A percentile compares a stretch with the other conserved stretches of the same genome.
Conservation (phyloP, 2,797 vertebrate genomes). For the Tangara arthus region DNA sequence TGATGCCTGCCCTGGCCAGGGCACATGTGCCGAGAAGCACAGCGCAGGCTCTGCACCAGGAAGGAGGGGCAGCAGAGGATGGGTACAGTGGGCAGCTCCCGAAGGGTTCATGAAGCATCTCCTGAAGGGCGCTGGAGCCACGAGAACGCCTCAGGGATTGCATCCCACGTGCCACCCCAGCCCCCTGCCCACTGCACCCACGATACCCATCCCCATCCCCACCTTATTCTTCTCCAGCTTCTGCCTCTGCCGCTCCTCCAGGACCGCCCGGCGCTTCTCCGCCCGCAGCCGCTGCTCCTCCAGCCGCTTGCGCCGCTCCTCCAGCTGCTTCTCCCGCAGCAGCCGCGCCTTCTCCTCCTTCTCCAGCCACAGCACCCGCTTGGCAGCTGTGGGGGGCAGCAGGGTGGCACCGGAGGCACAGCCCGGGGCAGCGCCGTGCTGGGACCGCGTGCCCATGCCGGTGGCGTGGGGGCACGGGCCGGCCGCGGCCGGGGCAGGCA, state of each 20-base stretch:
- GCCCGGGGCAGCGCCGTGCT: accelerated
- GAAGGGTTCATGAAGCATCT: neutral
- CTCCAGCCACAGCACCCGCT: slow-evolving; percentile 93
- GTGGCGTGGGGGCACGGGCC: accelerated
- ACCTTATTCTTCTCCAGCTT: slow-evolving; percentile 98
- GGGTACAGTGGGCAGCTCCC: accelerated
- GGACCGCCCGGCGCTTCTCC: slow-evolving; percentile 84
- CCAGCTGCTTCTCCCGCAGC: slow-evolving; percentile 91
- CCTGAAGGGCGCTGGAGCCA: neutral
- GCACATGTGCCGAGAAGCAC: neutral
- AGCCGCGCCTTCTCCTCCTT: slow-evolving; percentile 92
- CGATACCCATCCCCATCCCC: neutral
- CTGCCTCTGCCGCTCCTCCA: slow-evolving; percentile 92
- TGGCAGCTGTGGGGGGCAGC: slow-evolving; percentile 78
- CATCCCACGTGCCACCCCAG: accelerated
- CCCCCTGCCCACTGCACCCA: too few relatives aligned
- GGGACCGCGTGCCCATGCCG: accelerated
- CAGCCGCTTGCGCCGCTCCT: slow-evolving; percentile 87
- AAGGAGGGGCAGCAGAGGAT: neutral
- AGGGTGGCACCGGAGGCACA: neutral
- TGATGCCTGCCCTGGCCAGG: neutral
- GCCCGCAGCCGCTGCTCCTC: slow-evolving; percentile 91
- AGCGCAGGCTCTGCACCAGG: accelerated
- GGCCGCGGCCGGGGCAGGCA: neutral
- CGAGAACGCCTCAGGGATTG: neutral